Base-by-base conservation (phyloP, 2,797 vertebrate genomes). In the Tenualosa ilisha region DNA sequence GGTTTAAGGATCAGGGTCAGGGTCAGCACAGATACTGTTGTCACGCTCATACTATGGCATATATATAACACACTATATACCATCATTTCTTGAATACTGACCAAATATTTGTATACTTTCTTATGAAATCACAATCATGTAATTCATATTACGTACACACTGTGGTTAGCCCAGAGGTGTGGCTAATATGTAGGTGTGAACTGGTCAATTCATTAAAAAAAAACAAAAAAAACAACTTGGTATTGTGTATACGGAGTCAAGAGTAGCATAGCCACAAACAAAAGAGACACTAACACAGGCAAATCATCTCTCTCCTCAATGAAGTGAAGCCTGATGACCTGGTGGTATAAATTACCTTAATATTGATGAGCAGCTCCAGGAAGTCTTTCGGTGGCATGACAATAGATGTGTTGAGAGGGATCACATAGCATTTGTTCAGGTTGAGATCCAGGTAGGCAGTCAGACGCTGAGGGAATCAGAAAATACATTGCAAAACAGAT, bases 361-460 rank as follows among this genome's bases (percentile, higher is more conserved):
- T 93, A 89, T 98, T 99, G 90, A 96, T 89, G 75, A 99, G 94
- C 88, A 99, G 93, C 86, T 99, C 98, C 96, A 97, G 82, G 9
- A 99, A 93, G 93, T 97, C 97, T 92, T 91, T 97, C 81, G 98
- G 98, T 0, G 97, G 98, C 97, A 99, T 97, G 89, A 99, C 98
- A 87, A 99, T 93, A 24, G 98, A 98, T 56, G 97, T 98, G 93
- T 99, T 99, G 91, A 99, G 95, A 37, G 97, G 95, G 92, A 99
- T 98, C 90, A 99, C 96, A 84, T 99, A 99, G 94, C 98, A 99
- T 89, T 97, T 99, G 93, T 98, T 96, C 94, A 99, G 95, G 89
- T 92, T 97, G 90, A 98, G 96, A 90, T 99, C 98, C 92, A 99
- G 96, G 91, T 99, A 99, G 20, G 98, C 98, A 0, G 98, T 99